A percentile compares a stretch with the other conserved stretches of the same genome.
Evolutionary conservation across 2,888 invertebrate genomes (phyloP).

Genomic region (Gymnoscelis rufifasciata): DNA sequence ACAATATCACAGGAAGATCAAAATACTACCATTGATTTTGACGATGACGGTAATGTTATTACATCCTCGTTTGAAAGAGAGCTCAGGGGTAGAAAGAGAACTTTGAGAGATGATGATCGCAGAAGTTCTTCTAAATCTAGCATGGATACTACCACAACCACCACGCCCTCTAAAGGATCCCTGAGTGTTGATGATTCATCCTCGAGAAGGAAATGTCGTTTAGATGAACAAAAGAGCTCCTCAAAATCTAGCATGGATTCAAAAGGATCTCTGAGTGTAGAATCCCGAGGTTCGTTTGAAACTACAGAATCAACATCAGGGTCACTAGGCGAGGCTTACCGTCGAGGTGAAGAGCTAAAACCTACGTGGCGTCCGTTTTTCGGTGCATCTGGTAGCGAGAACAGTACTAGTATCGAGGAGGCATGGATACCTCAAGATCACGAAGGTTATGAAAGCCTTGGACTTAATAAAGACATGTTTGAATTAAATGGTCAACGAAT

Average conservation of each 20-base stretch:
- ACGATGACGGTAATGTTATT: constrained; percentile 72
- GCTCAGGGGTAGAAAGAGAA: constrained; percentile 57
- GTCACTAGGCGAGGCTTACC: constrained; percentile 84
- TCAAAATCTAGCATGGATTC: constrained; percentile 83
- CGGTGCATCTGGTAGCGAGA: constrained; percentile 86
- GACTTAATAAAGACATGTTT: constrained; percentile 68
- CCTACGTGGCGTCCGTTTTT: constrained; percentile 91
- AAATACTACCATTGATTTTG: constrained; percentile 74
- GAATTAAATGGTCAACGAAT: constrained; percentile 67
- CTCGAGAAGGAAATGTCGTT: constrained; percentile 62
- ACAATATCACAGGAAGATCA: constrained; percentile 78
- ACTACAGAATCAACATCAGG: constrained; percentile 86
- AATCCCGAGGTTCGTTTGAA: constrained; percentile 85
- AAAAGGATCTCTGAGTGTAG: constrained; percentile 81
- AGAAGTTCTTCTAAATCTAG: constrained; percentile 81
- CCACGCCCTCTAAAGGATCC: constrained; percentile 72
- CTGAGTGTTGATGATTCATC: constrained; percentile 75
- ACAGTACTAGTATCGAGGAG: constrained; percentile 91
- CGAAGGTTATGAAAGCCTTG: constrained; percentile 80
- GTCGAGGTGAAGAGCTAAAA: constrained; percentile 85
- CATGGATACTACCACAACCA: constrained; percentile 73
- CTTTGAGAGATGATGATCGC: constrained; percentile 67
- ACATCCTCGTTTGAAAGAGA: constrained; percentile 69
- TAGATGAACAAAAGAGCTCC: constrained; percentile 75
- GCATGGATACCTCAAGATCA: constrained; percentile 88